Base-by-base conservation (phyloP, 2,888 invertebrate species). In the Synanthedon vespiformis region DNA sequence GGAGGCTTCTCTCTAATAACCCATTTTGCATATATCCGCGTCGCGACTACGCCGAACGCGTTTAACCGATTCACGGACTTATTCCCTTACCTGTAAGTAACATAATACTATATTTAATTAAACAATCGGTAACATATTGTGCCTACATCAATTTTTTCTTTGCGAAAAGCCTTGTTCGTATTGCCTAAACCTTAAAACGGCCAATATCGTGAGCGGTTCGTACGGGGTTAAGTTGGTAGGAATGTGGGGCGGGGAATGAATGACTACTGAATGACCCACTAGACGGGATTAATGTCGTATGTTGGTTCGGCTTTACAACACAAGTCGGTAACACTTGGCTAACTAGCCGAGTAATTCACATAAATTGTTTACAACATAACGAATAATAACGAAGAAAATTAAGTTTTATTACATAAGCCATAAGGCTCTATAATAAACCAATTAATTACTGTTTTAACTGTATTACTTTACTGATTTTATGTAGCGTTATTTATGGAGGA, bases 1-100 rank as follows among this genome's bases (percentile, higher is more conserved):
- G 71, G 61, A 77, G 77, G 71, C 77, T 76, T 68, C 76, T 76
- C 67, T 62, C 65, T 72, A 40, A 71, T 71, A 68, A 72, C 74
- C 74, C 75, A 76, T 72, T 77, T 74, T 53, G 64, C 70, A 68
- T 73, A 70, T 68, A 70, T 68, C 14, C 75, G 74, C 71, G 77
- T 71, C 63, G 70, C 70, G 74, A 70, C 80, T 80, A 77, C 77
- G 68, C 68, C 67, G 62, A 60, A 70, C 68, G 67, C 74, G 64
- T 64, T 57, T 65, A 57, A 64, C 64, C 65, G 48, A 62, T 62
- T 63, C 66, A 58, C 65, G 68, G 67, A 68, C 70, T 70, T 71
- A 61, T 62, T 63, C 60, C 57, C 56, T 58, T 63, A 69, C 62
- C 65, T 61, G 81, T 83, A 63, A 83, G 85, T 84, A 68, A 57